These are phyloP conservation scores for Megaceryle alcyon DNA, from an alignment of 2,797 vertebrate species.

Conservation along the genomic window DNA sequence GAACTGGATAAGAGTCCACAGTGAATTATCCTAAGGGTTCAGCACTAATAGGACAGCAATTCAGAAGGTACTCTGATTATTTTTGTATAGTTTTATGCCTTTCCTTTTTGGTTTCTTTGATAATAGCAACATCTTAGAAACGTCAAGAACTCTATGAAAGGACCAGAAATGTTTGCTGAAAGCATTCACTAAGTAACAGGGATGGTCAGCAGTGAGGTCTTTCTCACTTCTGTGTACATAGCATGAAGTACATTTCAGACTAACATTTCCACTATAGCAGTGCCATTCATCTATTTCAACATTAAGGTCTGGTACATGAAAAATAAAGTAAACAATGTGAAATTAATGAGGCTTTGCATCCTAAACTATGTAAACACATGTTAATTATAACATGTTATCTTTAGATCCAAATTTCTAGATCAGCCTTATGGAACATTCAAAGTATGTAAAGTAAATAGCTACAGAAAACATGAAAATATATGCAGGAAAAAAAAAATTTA, in stretches of 20 bases:
- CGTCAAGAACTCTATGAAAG: not conserved
- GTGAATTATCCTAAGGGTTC: not conserved
- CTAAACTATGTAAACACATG: not conserved
- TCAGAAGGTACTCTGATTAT: not conserved
- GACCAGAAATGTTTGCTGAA: not conserved
- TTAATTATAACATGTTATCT: not conserved
- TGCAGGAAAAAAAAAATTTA: not conserved
- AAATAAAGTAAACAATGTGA: not conserved
- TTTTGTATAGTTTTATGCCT: not conserved
- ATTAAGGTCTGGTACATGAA: conserved; percentile 2
- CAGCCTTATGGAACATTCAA: not conserved
- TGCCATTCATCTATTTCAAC: not conserved
- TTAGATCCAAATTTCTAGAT: not conserved
- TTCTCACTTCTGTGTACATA: not conserved
- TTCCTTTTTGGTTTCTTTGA: not conserved
- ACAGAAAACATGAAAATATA: not conserved
- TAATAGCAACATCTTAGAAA: not conserved
- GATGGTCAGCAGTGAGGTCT: not conserved
- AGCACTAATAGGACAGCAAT: not conserved
- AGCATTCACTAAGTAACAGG: conserved; percentile 9
- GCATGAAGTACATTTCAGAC: not conserved
- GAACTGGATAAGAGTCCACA: not conserved
- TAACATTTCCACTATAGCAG: not conserved
- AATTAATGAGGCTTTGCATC: not conserved
- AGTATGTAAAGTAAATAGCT: not conserved